phyloP scores from a whole-genome alignment of 1,140 invertebrate species.

The Anastrepha ludens region DNA sequence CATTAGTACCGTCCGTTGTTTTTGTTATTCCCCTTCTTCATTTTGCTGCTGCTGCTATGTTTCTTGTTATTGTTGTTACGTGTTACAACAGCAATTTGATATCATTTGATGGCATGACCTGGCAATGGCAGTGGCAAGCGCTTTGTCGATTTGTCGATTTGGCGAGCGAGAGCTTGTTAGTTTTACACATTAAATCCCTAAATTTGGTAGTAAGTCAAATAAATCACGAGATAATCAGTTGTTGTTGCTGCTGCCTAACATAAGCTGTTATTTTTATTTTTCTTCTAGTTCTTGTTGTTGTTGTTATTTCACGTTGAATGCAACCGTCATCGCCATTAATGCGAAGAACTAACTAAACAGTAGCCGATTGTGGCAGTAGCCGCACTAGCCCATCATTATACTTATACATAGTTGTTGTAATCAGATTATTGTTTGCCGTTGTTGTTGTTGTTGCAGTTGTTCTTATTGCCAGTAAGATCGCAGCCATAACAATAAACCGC shows the following conservation, averaged over 20 bases:
- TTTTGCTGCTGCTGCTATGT: conserved; percentile 35
- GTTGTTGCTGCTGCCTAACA: neutral
- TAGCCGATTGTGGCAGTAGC: neutral
- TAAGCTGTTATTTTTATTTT: no score
- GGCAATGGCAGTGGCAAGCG: conserved; percentile 40
- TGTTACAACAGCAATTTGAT: conserved; percentile 54
- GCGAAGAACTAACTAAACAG: conserved; percentile 39
- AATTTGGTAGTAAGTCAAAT: conserved; percentile 58
- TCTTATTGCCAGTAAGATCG: neutral
- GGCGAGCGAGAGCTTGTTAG: conserved; percentile 56
- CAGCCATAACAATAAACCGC: conserved; percentile 50
- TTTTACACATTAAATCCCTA: conserved; percentile 58
- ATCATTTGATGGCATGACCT: conserved; percentile 50
- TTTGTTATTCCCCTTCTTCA: neutral
- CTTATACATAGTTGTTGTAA: conserved; percentile 32
- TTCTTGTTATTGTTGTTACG: conserved; percentile 37
- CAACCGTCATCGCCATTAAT: conserved; percentile 26
- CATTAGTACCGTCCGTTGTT: neutral
- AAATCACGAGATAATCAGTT: conserved; percentile 59
- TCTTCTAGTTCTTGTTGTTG: neutral
- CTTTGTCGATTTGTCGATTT: conserved; percentile 44
- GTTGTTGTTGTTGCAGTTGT: conserved; percentile 15
- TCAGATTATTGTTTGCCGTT: conserved; percentile 9
- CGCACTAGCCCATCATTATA: conserved; percentile 1
- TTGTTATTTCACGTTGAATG: neutral